Conservation (phyloP, 2,888 invertebrate genomes). For the Synergus gifuensis region DNA sequence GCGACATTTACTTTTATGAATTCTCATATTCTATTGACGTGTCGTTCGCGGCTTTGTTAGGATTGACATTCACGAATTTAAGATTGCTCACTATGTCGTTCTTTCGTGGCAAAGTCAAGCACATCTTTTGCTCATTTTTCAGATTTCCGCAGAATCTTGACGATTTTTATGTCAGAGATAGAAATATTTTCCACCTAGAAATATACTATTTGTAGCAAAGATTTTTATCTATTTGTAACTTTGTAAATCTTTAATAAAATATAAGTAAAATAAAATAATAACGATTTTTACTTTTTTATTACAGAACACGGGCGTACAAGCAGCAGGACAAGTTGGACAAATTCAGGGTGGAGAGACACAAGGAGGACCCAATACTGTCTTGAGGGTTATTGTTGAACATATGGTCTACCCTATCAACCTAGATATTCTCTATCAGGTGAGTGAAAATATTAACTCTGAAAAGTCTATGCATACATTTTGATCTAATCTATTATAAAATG, state of each 20-base stretch:
- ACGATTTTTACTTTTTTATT: conserved; percentile 54
- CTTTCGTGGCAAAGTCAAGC: neutral
- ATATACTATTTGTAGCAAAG: neutral
- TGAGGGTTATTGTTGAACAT: conserved; percentile 99
- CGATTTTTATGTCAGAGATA: neutral
- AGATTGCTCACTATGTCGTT: conserved; percentile 32
- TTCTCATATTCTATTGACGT: conserved; percentile 37
- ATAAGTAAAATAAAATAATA: neutral
- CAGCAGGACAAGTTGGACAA: conserved; percentile 82
- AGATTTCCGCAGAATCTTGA: neutral
- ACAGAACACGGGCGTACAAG: conserved; percentile 85
- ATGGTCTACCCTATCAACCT: conserved; percentile 99
- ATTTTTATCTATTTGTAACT: neutral
- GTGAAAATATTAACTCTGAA: conserved; percentile 53
- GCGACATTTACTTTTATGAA: conserved; percentile 21
- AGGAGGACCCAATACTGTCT: conserved; percentile 96
- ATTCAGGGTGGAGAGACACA: conserved; percentile 81
- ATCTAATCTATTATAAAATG: neutral
- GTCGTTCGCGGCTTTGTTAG: conserved; percentile 7
- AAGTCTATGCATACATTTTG: neutral
- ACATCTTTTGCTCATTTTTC: conserved; percentile 29
- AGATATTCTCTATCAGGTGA: conserved; percentile 94
- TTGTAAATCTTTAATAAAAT: conserved; percentile 7
- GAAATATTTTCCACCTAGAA: neutral
- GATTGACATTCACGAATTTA: conserved; percentile 23